Evolutionary conservation across 2,113 vertebrate species (phyloP).

Genomic region (Sorex fumeus): DNA sequence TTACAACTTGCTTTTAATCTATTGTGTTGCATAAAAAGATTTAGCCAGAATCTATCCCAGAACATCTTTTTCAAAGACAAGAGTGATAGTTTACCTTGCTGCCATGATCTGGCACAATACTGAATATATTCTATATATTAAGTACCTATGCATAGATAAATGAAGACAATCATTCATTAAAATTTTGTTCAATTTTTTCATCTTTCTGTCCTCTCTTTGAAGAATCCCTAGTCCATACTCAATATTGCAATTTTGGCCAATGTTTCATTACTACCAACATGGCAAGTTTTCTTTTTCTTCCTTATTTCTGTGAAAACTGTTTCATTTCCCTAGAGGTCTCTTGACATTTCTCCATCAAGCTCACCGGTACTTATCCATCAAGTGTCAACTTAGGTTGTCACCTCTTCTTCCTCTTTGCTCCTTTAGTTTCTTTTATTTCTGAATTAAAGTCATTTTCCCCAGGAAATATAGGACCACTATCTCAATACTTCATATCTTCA

Average conservation of each 20-base stretch:
- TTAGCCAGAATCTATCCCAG: background rate
- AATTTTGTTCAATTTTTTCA: conserved; percentile 1
- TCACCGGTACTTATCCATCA: background rate
- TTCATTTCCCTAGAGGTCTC: background rate
- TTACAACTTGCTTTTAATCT: conserved; percentile 52
- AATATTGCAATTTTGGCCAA: background rate
- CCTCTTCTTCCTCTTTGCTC: background rate
- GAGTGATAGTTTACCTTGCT: background rate
- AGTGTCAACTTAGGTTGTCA: background rate
- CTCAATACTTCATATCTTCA: background rate
- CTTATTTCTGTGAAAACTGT: background rate
- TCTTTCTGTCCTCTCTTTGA: background rate
- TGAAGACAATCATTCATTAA: background rate
- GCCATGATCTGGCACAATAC: background rate
- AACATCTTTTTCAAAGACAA: background rate
- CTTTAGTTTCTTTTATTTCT: conserved; percentile 8
- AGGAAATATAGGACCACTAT: background rate
- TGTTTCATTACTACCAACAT: background rate
- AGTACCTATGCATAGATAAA: background rate
- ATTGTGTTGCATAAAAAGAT: background rate
- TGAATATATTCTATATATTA: background rate
- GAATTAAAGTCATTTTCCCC: background rate
- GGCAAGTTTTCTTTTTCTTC: background rate
- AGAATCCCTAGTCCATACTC: background rate
- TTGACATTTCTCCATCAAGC: background rate